Conservation (phyloP, 2,797 vertebrate species). For the Alfaro cultratus region DNA sequence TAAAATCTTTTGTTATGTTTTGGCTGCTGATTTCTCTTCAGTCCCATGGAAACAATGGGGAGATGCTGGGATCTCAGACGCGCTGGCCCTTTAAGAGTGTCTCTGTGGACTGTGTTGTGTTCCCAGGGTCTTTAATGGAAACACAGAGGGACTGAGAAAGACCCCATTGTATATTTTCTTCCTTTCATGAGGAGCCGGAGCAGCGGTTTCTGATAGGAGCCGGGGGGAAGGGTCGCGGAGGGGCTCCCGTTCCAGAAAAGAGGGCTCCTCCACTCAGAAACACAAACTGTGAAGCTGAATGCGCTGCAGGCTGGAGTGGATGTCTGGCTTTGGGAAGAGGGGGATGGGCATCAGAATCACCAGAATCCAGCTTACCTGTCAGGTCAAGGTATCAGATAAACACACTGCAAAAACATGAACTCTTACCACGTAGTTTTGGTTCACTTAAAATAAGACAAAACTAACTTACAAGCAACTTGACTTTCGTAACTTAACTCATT, state of each 20-base stretch:
- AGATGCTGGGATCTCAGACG: constrained; percentile 34
- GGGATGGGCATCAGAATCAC: constrained; percentile 39
- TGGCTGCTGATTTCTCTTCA: constrained; percentile 30
- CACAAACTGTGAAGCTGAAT: constrained; percentile 56
- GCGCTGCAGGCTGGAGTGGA: constrained; percentile 30
- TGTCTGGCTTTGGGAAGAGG: constrained; percentile 52
- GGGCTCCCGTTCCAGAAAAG: constrained; percentile 66
- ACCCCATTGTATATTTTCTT: constrained; percentile 78
- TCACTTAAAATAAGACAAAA: too few species aligned
- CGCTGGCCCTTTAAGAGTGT: constrained; percentile 80
- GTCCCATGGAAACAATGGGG: constrained; percentile 43
- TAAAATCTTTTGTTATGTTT: too few species aligned
- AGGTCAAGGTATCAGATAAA: background rate
- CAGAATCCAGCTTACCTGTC: background rate
- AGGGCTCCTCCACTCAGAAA: constrained; percentile 63
- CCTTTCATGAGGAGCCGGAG: constrained; percentile 79
- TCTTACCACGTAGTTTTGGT: too few species aligned
- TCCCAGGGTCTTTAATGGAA: constrained; percentile 85
- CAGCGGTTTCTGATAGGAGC: constrained; percentile 71
- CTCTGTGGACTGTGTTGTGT: constrained; percentile 75
- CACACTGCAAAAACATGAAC: background rate
- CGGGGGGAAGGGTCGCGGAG: constrained; percentile 51
- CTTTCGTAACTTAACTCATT: too few species aligned
- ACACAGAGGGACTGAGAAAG: constrained; percentile 82
- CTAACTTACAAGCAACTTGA: too few species aligned